phyloP scores from a whole-genome alignment of 1,140 invertebrate genomes.

The Drosophila bifasciata region DNA sequence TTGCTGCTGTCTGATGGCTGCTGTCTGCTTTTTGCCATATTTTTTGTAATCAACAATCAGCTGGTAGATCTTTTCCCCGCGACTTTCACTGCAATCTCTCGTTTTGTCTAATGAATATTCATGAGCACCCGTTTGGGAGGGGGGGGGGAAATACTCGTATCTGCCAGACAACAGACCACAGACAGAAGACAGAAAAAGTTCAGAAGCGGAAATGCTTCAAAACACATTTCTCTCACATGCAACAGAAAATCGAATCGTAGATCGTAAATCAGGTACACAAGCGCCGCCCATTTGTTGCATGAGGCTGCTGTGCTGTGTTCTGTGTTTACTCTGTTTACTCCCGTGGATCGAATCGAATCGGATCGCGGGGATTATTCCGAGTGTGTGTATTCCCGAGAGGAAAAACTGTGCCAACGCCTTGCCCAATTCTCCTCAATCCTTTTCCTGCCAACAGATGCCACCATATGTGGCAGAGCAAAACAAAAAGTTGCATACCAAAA shows the following conservation, averaged over 20 bases:
- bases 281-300: slow-evolving; percentile 40
- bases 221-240: slow-evolving; percentile 39
- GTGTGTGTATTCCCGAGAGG: slow-evolving; percentile 33
- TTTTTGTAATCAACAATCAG: slow-evolving; percentile 44
- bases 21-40: no score
- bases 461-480: slow-evolving; percentile 52
- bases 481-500: slow-evolving; percentile 32
- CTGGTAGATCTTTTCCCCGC: slow-evolving; percentile 30
- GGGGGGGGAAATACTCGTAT: slow-evolving; percentile 7
- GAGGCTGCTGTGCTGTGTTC: not conserved
- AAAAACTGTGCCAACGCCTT: slow-evolving; percentile 53
- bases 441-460: slow-evolving; percentile 47
- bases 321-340: slow-evolving; percentile 65
- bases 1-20: not conserved
- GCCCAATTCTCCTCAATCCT: slow-evolving; percentile 32
- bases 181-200: slow-evolving; percentile 26
- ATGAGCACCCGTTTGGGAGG: slow-evolving; percentile 24
- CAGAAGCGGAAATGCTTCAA: slow-evolving; percentile 43
- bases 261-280: slow-evolving; percentile 53
- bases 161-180: slow-evolving; percentile 21
- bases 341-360: not conserved
- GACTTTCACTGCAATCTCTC: slow-evolving; percentile 53
- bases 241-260: not conserved
- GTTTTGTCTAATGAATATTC: slow-evolving; percentile 53
- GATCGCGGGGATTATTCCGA: slow-evolving; percentile 15